Evolutionary conservation across 2,797 vertebrate genomes (phyloP).

Genomic region (Moxostoma hubbsi): DNA sequence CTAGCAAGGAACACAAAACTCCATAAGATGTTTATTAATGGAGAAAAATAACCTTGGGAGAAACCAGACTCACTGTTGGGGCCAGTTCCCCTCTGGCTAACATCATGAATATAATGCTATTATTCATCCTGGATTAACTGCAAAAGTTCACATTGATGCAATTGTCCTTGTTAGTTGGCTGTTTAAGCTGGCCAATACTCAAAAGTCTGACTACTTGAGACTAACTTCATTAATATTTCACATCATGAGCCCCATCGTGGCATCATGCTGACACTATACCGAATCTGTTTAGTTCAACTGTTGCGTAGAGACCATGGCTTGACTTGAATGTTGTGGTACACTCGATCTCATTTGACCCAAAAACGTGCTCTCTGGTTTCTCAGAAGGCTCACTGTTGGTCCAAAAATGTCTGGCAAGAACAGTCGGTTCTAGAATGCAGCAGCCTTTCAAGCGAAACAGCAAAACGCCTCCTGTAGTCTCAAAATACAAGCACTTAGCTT

Average conservation of each 20-base stretch:
- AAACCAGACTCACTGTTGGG: no score
- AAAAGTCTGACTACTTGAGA: neutral
- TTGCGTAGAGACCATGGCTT: conserved; percentile 24
- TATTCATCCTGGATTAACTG: no score
- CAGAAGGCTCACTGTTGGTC: conserved; percentile 31
- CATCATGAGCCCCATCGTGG: conserved; percentile 4
- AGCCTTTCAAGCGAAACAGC: no score
- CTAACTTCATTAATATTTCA: neutral
- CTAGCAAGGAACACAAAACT: no score
- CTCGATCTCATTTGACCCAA: conserved; percentile 38
- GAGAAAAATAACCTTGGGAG: no score
- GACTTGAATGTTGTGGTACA: conserved; percentile 17
- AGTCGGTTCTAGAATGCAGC: conserved; percentile 30
- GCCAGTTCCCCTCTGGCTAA: no score
- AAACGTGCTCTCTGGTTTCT: neutral
- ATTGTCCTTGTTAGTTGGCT: no score
- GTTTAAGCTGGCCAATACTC: neutral
- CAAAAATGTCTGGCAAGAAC: conserved; percentile 48
- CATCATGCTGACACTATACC: neutral
- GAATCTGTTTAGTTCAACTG: conserved; percentile 34
- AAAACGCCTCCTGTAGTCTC: conserved; percentile 20
- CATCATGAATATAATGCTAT: no score
- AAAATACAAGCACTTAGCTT: conserved; percentile 53
- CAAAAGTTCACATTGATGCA: no score
- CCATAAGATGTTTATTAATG: no score